phyloP scores from a whole-genome alignment of 2,797 vertebrate species.

The Enteromius afrohamiltoni region DNA sequence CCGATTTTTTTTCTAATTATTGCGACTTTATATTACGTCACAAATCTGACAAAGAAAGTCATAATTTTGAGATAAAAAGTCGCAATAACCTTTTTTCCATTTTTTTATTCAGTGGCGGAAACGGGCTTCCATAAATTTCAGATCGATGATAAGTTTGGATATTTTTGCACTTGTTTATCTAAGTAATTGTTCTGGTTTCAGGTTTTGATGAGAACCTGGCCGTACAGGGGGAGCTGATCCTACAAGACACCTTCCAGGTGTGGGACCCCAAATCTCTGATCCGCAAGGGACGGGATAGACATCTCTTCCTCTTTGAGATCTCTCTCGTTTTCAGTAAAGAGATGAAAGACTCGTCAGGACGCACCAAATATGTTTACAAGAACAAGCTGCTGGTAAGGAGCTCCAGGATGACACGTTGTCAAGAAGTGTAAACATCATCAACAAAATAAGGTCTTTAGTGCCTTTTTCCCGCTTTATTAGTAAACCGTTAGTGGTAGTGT shows the following conservation, averaged over 20 bases:
- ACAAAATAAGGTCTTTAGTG: slow-evolving; percentile 25
- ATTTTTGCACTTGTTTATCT: background rate
- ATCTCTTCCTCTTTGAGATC: slow-evolving; percentile 98
- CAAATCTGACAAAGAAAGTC: no score
- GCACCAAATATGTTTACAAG: slow-evolving; percentile 98
- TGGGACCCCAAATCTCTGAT: slow-evolving; percentile 99
- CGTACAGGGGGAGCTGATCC: slow-evolving; percentile 94
- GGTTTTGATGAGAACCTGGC: slow-evolving; percentile 97
- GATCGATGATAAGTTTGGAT: background rate
- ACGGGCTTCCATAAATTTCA: background rate
- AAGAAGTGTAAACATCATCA: slow-evolving; percentile 5
- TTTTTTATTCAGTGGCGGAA: no score
- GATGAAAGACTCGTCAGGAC: slow-evolving; percentile 96
- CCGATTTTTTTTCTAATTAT: no score
- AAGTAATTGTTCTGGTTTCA: slow-evolving; percentile 59
- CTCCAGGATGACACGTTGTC: slow-evolving; percentile 22
- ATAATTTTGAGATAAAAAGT: no score
- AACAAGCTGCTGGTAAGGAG: slow-evolving; percentile 86
- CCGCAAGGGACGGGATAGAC: slow-evolving; percentile 94
- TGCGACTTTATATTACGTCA: no score
- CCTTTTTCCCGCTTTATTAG: background rate
- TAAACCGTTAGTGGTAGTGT: background rate
- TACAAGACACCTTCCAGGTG: slow-evolving; percentile 97
- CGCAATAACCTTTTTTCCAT: no score
- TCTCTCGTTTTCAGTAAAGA: slow-evolving; percentile 99